Evolutionary conservation across 2,888 invertebrate species (phyloP), one percentile per base, ranked within the genome.

Genomic region (Cataglyphis rosenhaueri): DNA sequence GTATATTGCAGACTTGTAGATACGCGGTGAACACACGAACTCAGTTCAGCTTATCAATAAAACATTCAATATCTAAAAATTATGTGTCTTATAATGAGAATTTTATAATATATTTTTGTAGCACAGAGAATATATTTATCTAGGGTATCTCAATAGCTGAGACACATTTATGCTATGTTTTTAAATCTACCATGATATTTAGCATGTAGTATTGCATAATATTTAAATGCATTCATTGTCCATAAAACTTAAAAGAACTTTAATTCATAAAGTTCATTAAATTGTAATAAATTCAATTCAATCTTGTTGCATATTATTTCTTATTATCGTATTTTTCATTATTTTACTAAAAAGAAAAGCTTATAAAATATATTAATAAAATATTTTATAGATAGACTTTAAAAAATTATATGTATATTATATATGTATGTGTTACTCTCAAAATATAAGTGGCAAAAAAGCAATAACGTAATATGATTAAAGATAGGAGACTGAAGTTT

Each of bases 91-190:
- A 0, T 18, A 18, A 48, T 15, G 6, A 48, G 18, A 48, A 18
- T n/a, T 48, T 48, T 48, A 48, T 48, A 12, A 15, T 15, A 18
- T 48, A 48, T 48, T 48, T n/a, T 48, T 48, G n/a, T 52, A n/a
- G 3, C 8, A 52, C 3, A n/a, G 52, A 52, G 6, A 35, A 35
- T 35, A 12, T 44, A 52, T 8, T n/a, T 48, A n/a, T 52, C 8
- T n/a, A 52, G 52, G 48, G 52, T 52, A n/a, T 52, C n/a, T 52
- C 52, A 52, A 52, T 15, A 52, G n/a, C n/a, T n/a, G 52, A n/a
- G n/a, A 52, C 3, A 52, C n/a, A 52, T 52, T 52, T 52, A n/a
- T 52, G 15, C 18, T 52, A 52, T 4, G 3, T 52, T n/a, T 52
- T 52, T 52, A 52, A 52, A n/a, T n/a, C 15, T 52, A 6, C n/a